These are phyloP conservation scores for Miopithecus talapoin DNA, from an alignment of 2,797 vertebrate genomes.

Conservation along the genomic window DNA sequence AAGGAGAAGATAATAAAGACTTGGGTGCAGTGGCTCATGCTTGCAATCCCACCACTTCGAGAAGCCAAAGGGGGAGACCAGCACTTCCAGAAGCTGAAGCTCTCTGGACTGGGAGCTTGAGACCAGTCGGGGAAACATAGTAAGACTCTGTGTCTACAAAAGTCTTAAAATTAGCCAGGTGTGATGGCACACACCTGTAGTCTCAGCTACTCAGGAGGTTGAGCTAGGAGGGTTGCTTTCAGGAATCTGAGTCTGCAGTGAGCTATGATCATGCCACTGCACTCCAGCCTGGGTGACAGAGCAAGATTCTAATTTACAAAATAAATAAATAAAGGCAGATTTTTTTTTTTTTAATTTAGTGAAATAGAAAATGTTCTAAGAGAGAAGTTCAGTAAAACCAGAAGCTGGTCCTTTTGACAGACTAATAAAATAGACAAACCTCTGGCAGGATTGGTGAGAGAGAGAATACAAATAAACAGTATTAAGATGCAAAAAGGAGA, in stretches of 20 bases:
- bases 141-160: neutral
- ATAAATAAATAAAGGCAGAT: neutral
- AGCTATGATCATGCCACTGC: neutral
- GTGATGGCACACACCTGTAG: neutral
- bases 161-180: neutral
- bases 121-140: neutral
- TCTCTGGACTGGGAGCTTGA: neutral
- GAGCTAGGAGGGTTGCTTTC: neutral
- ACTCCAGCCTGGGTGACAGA: neutral
- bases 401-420: neutral
- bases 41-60: neutral
- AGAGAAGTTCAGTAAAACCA: neutral
- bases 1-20: neutral
- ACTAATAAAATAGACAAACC: constrained; percentile 4
- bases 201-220: neutral
- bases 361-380: neutral
- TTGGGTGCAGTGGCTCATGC: neutral
- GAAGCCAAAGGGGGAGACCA: neutral
- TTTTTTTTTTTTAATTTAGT: neutral
- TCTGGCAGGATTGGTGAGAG: neutral
- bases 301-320: neutral
- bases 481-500: neutral
- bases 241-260: neutral
- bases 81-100: neutral
- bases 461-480: neutral